phyloP scores from a whole-genome alignment of 2,888 invertebrate species.

The Neoaliturus tenellus region DNA sequence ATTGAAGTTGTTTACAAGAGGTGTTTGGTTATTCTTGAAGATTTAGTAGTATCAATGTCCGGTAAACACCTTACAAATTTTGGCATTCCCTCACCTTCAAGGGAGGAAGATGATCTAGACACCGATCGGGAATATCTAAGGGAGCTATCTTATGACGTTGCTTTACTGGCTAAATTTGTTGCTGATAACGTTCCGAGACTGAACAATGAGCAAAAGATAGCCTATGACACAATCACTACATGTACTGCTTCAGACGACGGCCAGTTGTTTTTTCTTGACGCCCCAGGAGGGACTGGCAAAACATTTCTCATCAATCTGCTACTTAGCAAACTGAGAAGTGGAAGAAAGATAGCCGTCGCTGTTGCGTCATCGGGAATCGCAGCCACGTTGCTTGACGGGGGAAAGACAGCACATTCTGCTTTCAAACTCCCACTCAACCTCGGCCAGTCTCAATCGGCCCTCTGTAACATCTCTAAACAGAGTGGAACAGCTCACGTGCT shows the following conservation, averaged over 20 bases:
- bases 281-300: conserved; percentile 31
- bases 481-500: background rate
- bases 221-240: background rate
- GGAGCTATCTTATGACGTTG: background rate
- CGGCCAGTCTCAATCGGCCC: background rate
- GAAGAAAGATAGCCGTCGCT: conserved; percentile 1
- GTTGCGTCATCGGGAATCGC: conserved; percentile 16
- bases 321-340: conserved; percentile 2
- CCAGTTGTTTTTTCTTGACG: conserved; percentile 30
- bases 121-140: background rate
- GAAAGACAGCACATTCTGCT: conserved; percentile 29
- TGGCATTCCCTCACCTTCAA: conserved; percentile 48
- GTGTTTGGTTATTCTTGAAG: conserved; percentile 61
- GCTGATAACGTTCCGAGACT: conserved; percentile 6
- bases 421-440: conserved; percentile 35
- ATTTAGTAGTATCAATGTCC: conserved; percentile 7
- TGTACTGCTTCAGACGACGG: background rate
- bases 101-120: background rate
- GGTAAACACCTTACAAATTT: conserved; percentile 39
- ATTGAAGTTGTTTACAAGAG: conserved; percentile 62
- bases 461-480: conserved; percentile 27
- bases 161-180: background rate
- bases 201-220: background rate
- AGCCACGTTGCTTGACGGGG: background rate
- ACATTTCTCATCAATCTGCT: conserved; percentile 20